phyloP scores from a whole-genome alignment of 2,113 vertebrate genomes.

The Murina feae region DNA sequence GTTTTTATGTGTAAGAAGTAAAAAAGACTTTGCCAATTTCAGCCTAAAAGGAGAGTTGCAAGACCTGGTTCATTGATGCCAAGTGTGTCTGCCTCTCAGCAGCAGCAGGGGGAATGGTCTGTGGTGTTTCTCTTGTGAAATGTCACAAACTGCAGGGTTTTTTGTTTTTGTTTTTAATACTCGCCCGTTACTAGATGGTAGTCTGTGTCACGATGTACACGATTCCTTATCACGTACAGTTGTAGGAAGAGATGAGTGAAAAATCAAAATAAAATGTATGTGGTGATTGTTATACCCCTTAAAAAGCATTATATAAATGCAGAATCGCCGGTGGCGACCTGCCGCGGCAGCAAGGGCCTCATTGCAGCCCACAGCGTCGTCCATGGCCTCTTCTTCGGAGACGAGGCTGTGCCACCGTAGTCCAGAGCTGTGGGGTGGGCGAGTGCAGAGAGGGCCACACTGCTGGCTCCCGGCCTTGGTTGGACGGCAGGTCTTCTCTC shows the following conservation, averaged over 20 bases:
- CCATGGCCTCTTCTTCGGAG: background rate
- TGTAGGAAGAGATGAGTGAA: background rate
- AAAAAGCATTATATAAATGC: background rate
- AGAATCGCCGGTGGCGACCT: background rate
- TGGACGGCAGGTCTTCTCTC: background rate
- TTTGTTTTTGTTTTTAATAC: background rate
- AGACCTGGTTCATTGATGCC: background rate
- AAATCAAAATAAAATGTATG: background rate
- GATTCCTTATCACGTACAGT: background rate
- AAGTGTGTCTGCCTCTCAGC: background rate
- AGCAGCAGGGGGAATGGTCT: background rate
- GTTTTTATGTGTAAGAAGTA: background rate
- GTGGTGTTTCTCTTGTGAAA: background rate
- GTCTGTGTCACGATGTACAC: background rate
- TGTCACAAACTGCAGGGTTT: background rate
- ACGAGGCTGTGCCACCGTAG: background rate
- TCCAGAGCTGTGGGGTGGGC: too few species aligned
- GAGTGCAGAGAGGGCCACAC: background rate
- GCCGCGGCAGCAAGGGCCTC: background rate
- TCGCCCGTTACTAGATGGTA: background rate
- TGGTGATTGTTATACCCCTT: background rate
- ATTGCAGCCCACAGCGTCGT: background rate
- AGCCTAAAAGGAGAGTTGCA: background rate
- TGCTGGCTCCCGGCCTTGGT: background rate
- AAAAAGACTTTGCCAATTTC: background rate